Base-by-base conservation (phyloP, 2,888 invertebrate species). In the Sarcophaga caerulescens region DNA sequence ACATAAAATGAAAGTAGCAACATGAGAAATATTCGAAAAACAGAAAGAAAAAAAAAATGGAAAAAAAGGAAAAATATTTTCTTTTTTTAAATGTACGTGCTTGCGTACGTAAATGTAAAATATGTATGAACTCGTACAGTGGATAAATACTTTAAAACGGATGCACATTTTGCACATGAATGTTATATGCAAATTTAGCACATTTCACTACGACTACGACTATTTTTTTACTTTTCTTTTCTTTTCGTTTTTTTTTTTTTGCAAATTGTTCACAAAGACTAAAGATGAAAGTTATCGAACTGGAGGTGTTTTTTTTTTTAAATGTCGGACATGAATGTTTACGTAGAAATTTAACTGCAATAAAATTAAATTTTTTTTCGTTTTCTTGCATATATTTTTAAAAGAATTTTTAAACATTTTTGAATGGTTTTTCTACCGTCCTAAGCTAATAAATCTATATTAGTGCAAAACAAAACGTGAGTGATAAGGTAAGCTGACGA, bases 121-220 rank as follows among this genome's bases (percentile, higher is more conserved):
- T 83, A 82, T 85, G 69, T 68, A 75, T 73, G 62, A 80, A 83
- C 79, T 80, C 82, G 68, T 78, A 74, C 74, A 85, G 35, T 80
- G 83, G 79, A 83, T 86, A 86, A 86, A 86, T 84, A 81, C 84
- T 82, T 84, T 81, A 65, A 81, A 86, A 75, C 81, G 84, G 81
- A 86, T 86, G 86, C 86, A 86, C 81, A 86, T 81, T 85, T 86
- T 84, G 84, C 86, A 86, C 86, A 86, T 86, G 74, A 81, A 86
- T 86, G 86, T 83, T 81, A 78, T 81, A 86, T 81, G 81, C 77
- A 86, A 86, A 86, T 86, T 81, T 84, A 80, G 69, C 78, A 85
- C 82, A 85, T 82, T 85, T 82, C 65, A 60, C 74, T 73, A 35
- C 52, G 17, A 52, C 52, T 52, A 14, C 52, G 10, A 52, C 14